Percentiles rank a stretch among this genome's conserved stretches.
Conservation (phyloP, 2,888 invertebrate species). For the Dolichomitus sp. region DNA sequence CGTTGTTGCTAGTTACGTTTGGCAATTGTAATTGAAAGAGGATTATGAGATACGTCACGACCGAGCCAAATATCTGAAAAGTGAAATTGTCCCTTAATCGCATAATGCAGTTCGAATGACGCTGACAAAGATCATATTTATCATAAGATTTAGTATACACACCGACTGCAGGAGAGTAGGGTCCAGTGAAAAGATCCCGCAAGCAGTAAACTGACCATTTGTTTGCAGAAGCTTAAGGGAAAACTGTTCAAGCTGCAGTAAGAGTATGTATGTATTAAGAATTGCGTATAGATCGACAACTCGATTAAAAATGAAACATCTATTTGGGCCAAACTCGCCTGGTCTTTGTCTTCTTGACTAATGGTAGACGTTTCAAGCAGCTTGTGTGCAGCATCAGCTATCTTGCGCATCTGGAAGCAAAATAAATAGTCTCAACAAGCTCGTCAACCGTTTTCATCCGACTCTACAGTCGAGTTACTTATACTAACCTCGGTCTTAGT, state of each 20-base stretch:
- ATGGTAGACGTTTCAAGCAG: constrained; percentile 15
- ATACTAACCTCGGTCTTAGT: constrained; percentile 43
- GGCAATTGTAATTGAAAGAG: constrained; percentile 49
- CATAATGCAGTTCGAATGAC: not conserved
- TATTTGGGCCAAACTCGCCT: constrained; percentile 13
- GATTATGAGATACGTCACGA: constrained; percentile 46
- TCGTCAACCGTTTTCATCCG: not conserved
- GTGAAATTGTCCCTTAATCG: not conserved
- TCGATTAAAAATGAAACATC: not conserved
- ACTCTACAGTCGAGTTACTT: not conserved
- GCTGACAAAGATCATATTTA: not conserved
- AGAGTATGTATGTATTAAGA: not conserved
- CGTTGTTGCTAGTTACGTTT: not conserved
- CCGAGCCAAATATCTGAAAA: constrained; percentile 50
- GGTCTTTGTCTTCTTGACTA: constrained; percentile 31
- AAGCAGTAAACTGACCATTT: constrained; percentile 44
- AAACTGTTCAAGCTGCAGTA: constrained; percentile 37
- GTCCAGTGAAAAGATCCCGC: constrained; percentile 21
- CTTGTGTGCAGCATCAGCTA: constrained; percentile 15
- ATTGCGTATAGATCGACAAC: not conserved
- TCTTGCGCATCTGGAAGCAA: constrained; percentile 30
- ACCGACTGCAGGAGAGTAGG: constrained; percentile 31
- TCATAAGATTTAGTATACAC: constrained; percentile 15
- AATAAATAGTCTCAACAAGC: not conserved
- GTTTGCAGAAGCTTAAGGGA: constrained; percentile 33